These are phyloP conservation scores for Coboldia fuscipes DNA, from an alignment of 1,140 invertebrate species.

Conservation along the genomic window DNA sequence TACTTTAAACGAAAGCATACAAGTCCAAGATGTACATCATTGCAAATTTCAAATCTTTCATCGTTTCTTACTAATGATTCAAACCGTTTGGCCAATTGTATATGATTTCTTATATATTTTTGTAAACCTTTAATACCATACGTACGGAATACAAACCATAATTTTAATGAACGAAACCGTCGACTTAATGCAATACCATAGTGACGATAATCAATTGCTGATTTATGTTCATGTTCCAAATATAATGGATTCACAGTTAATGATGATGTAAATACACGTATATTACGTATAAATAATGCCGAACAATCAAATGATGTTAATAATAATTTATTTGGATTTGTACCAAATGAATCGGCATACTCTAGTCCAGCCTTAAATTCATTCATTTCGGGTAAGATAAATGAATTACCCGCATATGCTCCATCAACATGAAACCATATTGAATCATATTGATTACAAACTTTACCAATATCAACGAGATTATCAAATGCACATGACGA, in stretches of 20 bases:
- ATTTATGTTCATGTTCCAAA: constrained; percentile 56
- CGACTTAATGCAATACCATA: constrained; percentile 80
- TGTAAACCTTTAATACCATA: constrained; percentile 68
- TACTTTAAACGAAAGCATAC: constrained; percentile 42
- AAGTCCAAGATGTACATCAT: constrained; percentile 52
- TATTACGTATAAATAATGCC: constrained; percentile 68
- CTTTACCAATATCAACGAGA: constrained; percentile 55
- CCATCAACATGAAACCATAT: constrained; percentile 55
- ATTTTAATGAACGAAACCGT: constrained; percentile 64
- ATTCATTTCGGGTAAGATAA: constrained; percentile 68
- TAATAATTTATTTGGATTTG: constrained; percentile 86
- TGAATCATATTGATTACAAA: constrained; percentile 41
- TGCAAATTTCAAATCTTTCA: constrained; percentile 60
- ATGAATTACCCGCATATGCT: constrained; percentile 65
- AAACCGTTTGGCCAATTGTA: constrained; percentile 67
- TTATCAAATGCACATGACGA: constrained; percentile 68
- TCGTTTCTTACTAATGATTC: constrained; percentile 55
- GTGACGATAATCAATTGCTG: constrained; percentile 58
- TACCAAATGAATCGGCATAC: constrained; percentile 76
- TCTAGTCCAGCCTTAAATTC: constrained; percentile 53
- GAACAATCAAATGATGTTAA: constrained; percentile 81
- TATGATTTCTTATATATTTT: constrained; percentile 69
- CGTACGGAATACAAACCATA: constrained; percentile 72
- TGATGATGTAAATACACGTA: constrained; percentile 61
- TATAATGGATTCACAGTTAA: constrained; percentile 83